Percentiles rank a stretch among this genome's conserved stretches.
Evolutionary conservation across 2,888 invertebrate species (phyloP).

Genomic region (Embidobia sp.): DNA sequence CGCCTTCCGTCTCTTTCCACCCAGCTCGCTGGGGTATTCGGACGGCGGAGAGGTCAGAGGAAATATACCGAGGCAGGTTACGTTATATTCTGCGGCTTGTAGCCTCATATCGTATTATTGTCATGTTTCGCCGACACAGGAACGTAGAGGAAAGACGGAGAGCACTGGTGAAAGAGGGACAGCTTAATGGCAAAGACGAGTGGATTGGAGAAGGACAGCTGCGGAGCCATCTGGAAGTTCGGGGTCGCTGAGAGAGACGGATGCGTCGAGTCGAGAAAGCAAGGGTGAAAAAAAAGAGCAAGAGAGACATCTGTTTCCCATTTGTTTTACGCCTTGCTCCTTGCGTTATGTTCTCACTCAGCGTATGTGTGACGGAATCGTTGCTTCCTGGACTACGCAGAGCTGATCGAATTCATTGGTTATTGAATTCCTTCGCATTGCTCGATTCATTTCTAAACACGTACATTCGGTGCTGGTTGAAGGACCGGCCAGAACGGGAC

Average conservation of each 20-base stretch:
- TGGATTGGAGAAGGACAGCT: slow-evolving; percentile 43
- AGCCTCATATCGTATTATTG: slow-evolving; percentile 77
- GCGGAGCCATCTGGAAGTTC: slow-evolving; percentile 18
- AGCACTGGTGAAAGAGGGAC: slow-evolving; percentile 3
- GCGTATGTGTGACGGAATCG: slow-evolving; percentile 23
- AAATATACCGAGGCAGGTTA: slow-evolving; percentile 73
- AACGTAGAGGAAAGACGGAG: slow-evolving; percentile 54
- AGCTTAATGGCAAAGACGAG: slow-evolving; percentile 15
- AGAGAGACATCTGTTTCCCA: slow-evolving; percentile 69
- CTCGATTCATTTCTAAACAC: slow-evolving; percentile 46
- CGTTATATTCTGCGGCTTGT: slow-evolving; percentile 77
- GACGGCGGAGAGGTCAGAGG: slow-evolving; percentile 67
- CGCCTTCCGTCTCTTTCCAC: slow-evolving; percentile 6
- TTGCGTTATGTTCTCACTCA: slow-evolving; percentile 59
- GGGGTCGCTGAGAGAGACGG: slow-evolving; percentile 38
- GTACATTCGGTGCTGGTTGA: slow-evolving; percentile 18
- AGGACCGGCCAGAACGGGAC: slow-evolving; percentile 17
- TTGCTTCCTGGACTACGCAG: slow-evolving; percentile 10
- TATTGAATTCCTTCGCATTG: slow-evolving; percentile 60
- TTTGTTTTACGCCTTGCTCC: slow-evolving; percentile 68
- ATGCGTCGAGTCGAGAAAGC: too few relatives aligned
- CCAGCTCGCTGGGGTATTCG: slow-evolving; percentile 59
- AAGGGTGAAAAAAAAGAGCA: slow-evolving; percentile 65
- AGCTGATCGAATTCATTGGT: slow-evolving; percentile 45
- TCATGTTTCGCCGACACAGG: slow-evolving; percentile 75